Evolutionary conservation across 1,140 invertebrate genomes (phyloP), one percentile per base, ranked within the genome.

Genomic region (Trinorchestia longiramus): DNA sequence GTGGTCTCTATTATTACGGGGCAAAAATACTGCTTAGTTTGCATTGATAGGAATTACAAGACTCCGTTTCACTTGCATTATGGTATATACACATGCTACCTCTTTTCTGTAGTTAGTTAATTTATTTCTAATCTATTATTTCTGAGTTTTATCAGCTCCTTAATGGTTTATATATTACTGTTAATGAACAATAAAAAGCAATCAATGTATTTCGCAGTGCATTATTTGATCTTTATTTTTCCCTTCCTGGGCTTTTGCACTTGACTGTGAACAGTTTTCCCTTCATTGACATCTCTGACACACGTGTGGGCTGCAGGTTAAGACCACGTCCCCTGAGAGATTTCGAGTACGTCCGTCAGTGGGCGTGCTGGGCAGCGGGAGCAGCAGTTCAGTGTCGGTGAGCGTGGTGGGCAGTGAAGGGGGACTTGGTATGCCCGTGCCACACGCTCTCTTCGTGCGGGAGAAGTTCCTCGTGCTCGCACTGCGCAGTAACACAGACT

Each of bases 321-420:
- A 99, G 97, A 98, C 98, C 87, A 98, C 98, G 40, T 98, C 98
- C 0, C 99, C 99, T 0, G 99, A 99, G 96, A 99, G 99, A 97
- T 99, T 99, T 97, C 97, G 98, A 90, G 99, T 99, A 0, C 98
- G 98, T 95, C 99, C 99, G 28, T 99, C 98, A 96, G 98, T 98
- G 41, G 99, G 99, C 17, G 97, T 98, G 62, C 97, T 99, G 62
- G 97, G 97, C 4, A 98, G 98, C 42, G 98, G 98, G 42, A 97
- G 97, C 95, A 95, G 95, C 88, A 43, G 96, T 43, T 95, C 97
- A 97, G 97, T 97, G 15, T 97, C 97, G 8, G 97, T 98, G 8
- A 98, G 97, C 47, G 98, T 98, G 28, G 97, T 97, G 87, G 97
- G 98, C 41, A 97, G 98, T 95, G 97, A 97, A 8, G 19, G 47